Conservation (phyloP, 2,888 invertebrate genomes). For the Muschampia plurimacula region DNA sequence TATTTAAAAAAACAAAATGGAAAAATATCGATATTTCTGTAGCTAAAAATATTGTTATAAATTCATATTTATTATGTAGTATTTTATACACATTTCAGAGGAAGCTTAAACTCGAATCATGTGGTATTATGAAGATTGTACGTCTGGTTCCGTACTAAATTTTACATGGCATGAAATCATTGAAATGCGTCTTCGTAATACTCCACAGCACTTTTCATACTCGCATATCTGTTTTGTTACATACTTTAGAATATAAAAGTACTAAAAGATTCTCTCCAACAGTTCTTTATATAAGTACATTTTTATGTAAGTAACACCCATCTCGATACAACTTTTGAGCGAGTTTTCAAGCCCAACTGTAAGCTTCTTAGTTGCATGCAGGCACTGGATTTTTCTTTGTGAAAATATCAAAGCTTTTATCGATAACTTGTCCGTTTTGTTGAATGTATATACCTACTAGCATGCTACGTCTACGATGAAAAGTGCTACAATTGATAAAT, state of each 20-base stretch:
- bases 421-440: constrained; percentile 40
- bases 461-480: constrained; percentile 24
- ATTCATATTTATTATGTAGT: too few relatives aligned
- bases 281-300: constrained; percentile 38
- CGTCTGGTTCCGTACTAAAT: neutral
- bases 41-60: neutral
- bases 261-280: constrained; percentile 33
- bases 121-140: neutral
- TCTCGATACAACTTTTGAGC: constrained; percentile 39
- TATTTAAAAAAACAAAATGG: constrained; percentile 21
- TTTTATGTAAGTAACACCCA: constrained; percentile 41
- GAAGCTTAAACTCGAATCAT: too few relatives aligned
- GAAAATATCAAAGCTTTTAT: constrained; percentile 38
- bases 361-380: constrained; percentile 41
- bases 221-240: constrained; percentile 33
- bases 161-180: neutral
- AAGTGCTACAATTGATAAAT: constrained; percentile 31
- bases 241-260: constrained; percentile 36
- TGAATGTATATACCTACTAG: neutral
- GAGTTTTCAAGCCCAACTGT: constrained; percentile 38
- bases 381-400: constrained; percentile 39
- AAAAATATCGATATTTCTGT: neutral
- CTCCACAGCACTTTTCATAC: constrained; percentile 17
- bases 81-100: too few relatives aligned
- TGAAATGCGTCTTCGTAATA: constrained; percentile 13